These are phyloP conservation scores for Montipora capitata DNA, from an alignment of 92 coral and sea anemone genomes.

Conservation along the genomic window DNA sequence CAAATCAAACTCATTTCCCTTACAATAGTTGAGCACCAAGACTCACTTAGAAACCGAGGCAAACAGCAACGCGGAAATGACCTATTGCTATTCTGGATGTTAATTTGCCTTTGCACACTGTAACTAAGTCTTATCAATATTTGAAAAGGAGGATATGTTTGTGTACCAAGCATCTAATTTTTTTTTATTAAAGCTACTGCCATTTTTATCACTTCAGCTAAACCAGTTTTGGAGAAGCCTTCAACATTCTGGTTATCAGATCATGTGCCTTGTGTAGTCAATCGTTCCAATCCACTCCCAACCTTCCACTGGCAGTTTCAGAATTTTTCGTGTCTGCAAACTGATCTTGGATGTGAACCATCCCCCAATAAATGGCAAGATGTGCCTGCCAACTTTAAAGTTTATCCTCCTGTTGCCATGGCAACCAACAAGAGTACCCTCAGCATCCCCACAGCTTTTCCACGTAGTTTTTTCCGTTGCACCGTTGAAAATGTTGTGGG, in stretches of 20 bases:
- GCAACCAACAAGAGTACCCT: conserved; percentile 14
- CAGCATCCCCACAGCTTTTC: background rate
- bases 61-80: too few relatives aligned
- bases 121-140: too few relatives aligned
- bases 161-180: too few relatives aligned
- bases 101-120: too few relatives aligned
- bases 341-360: conserved; percentile 13
- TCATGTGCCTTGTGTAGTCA: background rate
- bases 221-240: conserved; percentile 6
- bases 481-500: conserved; percentile 2
- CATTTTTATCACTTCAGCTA: background rate
- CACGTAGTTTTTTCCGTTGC: conserved; percentile 12
- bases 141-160: too few relatives aligned
- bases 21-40: too few relatives aligned
- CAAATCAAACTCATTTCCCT: too few relatives aligned
- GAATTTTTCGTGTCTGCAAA: background rate
- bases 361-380: background rate
- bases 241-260: background rate
- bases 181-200: background rate
- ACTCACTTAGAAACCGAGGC: too few relatives aligned
- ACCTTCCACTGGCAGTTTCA: conserved; percentile 37
- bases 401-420: background rate
- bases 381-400: background rate
- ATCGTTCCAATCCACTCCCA: conserved; percentile 27
- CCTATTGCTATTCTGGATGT: too few relatives aligned